Conservation (phyloP, 2,113 vertebrate species). For the Bettongia penicillata region DNA sequence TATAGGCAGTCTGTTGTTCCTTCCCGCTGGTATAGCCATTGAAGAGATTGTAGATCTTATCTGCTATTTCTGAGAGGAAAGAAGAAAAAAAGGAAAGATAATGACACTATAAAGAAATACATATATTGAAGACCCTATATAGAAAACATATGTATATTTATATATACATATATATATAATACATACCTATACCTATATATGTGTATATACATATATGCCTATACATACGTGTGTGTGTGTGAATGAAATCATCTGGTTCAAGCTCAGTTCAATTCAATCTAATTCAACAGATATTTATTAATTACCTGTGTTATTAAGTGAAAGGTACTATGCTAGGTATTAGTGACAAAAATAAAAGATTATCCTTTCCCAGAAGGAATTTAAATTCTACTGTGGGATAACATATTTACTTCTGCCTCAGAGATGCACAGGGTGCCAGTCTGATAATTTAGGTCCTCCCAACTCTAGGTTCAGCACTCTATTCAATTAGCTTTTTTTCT, state of each 20-base stretch:
- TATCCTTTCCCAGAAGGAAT: not conserved
- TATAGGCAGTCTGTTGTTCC: slow-evolving; percentile 98
- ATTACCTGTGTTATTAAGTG: not conserved
- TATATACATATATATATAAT: not conserved
- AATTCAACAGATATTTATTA: not conserved
- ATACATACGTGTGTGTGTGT: too few species aligned
- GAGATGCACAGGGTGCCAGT: not conserved
- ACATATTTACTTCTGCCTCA: not conserved
- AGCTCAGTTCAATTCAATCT: not conserved
- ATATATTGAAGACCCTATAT: not conserved
- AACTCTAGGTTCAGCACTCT: not conserved
- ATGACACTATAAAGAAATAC: not conserved
- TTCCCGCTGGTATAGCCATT: slow-evolving; percentile 99
- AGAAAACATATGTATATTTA: not conserved
- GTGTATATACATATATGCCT: not conserved
- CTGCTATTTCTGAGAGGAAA: slow-evolving; percentile 91
- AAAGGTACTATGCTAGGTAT: not conserved
- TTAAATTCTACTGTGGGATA: not conserved
- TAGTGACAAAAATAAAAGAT: not conserved
- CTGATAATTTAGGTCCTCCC: not conserved
- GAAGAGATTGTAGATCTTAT: slow-evolving; percentile 99
- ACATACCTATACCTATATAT: not conserved
- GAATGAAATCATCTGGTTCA: not conserved
- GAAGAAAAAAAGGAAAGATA: slow-evolving; percentile 51
- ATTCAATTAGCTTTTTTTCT: not conserved